Conservation (phyloP, 30 jellyfish, hydroid and myxozoan genomes). For the Hydractinia symbiolongicarpus region DNA sequence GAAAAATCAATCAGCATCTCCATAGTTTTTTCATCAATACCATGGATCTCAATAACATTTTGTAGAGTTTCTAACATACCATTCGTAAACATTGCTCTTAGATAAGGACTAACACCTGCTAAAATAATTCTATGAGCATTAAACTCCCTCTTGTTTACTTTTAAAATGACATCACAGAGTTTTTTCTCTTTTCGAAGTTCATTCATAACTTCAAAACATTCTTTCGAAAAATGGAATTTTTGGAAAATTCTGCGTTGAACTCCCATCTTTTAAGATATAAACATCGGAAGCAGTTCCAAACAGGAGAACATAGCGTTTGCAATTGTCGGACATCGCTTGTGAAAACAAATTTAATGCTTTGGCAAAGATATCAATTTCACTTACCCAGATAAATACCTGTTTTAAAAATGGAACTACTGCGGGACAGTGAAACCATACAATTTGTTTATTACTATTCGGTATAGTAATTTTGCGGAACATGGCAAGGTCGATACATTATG, state of each 20-base stretch:
- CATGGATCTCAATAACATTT: slow-evolving; percentile 64
- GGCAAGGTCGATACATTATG: too few species aligned
- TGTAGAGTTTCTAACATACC: slow-evolving; percentile 91
- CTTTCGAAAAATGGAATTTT: slow-evolving; percentile 55
- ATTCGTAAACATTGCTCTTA: slow-evolving; percentile 89
- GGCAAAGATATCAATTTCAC: too few species aligned
- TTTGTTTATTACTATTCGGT: too few species aligned
- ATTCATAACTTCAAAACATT: slow-evolving; percentile 62
- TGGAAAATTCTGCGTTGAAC: slow-evolving; percentile 65
- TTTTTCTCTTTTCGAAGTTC: slow-evolving; percentile 57
- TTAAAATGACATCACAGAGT: slow-evolving; percentile 71
- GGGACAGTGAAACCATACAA: too few species aligned
- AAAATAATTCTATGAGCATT: slow-evolving; percentile 74
- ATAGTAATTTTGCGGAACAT: too few species aligned
- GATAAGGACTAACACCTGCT: slow-evolving; percentile 92
- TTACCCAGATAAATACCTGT: too few species aligned
- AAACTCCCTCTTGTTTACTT: slow-evolving; percentile 69
- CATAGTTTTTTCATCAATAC: slow-evolving; percentile 84
- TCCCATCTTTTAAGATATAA: slow-evolving; percentile 36
- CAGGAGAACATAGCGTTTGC: background rate
- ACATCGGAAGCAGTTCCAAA: background rate
- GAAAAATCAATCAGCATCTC: slow-evolving; percentile 69
- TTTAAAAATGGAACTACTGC: too few species aligned
- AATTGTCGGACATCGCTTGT: background rate
- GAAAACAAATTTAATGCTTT: background rate